Evolutionary conservation across 2,797 vertebrate genomes (phyloP).

Genomic region (Borostomias antarcticus): DNA sequence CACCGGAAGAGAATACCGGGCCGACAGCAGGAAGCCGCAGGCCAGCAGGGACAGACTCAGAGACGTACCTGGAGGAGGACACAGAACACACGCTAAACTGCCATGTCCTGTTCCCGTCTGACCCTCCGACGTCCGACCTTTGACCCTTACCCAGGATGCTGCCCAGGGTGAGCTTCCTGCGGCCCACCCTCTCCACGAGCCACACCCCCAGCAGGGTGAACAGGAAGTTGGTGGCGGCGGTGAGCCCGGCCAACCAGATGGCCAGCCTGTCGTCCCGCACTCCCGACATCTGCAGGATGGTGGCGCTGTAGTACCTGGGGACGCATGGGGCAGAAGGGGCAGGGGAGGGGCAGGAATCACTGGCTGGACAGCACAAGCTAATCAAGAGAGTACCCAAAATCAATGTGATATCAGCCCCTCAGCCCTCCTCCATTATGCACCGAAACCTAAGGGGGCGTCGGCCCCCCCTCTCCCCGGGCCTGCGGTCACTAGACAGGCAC

Average conservation of each 20-base stretch:
- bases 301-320: constrained; percentile 96
- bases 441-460: too few relatives aligned
- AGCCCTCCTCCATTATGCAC: too few relatives aligned
- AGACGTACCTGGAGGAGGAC: constrained; percentile 80
- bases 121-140: not conserved
- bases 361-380: not conserved
- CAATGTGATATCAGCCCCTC: constrained; percentile 32
- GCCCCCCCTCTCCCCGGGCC: too few relatives aligned
- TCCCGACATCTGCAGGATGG: constrained; percentile 98
- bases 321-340: too few relatives aligned
- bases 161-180: constrained; percentile 89
- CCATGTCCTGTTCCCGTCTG: not conserved
- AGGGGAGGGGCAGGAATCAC: not conserved
- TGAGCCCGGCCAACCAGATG: constrained; percentile 93
- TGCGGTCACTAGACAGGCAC: too few relatives aligned
- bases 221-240: constrained; percentile 95
- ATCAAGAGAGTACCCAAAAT: too few relatives aligned
- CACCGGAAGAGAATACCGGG: constrained; percentile 89
- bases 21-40: constrained; percentile 90
- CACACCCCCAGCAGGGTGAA: constrained; percentile 95
- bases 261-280: constrained; percentile 90
- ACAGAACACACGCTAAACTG: not conserved
- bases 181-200: constrained; percentile 94
- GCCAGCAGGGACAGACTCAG: constrained; percentile 89
- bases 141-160: constrained; percentile 85